Evolutionary conservation across 2,888 invertebrate genomes (phyloP), one percentile per base, ranked within the genome.

Genomic region (Andrena marginata): DNA sequence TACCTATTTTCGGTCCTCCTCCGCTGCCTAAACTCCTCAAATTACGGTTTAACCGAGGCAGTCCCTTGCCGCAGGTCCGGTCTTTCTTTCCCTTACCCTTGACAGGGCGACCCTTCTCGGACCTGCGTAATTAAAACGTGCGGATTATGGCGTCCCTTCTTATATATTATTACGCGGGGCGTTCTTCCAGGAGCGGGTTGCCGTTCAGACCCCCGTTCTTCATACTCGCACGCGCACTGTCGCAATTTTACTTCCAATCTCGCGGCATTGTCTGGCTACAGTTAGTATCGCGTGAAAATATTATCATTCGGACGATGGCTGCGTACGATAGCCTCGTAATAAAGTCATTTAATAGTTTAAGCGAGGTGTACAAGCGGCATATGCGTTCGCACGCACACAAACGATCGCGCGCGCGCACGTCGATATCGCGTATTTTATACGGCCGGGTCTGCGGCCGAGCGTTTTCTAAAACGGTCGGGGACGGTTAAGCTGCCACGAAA

Each of bases 1-100:
- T 80, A 67, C 85, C 86, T 88, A 88, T 86, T 87, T 87, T 88
- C 72, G 87, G 78, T 51, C 69, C 69, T 74, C 74, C 60, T 62
- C 60, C 51, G 42, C 33, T 74, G 77, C 73, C 77, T 74, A 81
- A 79, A 84, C 78, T 84, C 74, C 75, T 87, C 77, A 82, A 87
- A 84, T 87, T 87, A 87, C 86, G 56, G 71, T 56, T 23, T 68
- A 68, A 62, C 62, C 67, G 48, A 72, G 48, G 54, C 77, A 59
- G 29, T 60, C 68, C 51, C 64, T 73, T 69, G 60, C 54, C 65
- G 16, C n/a, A 16, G 42, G 42, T 42, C 42, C 16, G 60, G 13
- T 65, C 71, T 54, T 73, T 76, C 56, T 70, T 73, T 83, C 60
- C 62, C 42, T 72, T 77, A 64, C 67, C 64, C 73, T 71, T 26